A percentile compares a stretch with the other conserved stretches of the same genome.
These are phyloP conservation scores for Reticulitermes lucifugus DNA, from an alignment of 2,888 invertebrate genomes.

Conservation along the genomic window DNA sequence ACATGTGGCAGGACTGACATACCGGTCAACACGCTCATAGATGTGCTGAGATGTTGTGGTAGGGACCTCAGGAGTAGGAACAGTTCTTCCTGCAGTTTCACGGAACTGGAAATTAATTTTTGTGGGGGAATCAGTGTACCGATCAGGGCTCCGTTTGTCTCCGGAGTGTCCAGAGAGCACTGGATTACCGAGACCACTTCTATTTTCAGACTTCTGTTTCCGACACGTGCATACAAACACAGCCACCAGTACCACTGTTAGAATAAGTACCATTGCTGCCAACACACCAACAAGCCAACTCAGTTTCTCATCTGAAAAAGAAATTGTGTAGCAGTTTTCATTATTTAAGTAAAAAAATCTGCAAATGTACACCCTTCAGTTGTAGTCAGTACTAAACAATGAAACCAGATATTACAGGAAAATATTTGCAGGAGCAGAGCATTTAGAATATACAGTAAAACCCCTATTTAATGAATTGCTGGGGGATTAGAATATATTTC, in stretches of 20 bases:
- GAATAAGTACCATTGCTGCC: constrained; percentile 59
- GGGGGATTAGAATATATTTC: too few relatives aligned
- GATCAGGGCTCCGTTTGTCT: constrained; percentile 41
- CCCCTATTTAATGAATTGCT: too few relatives aligned
- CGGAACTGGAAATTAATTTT: constrained; percentile 56
- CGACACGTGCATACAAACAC: constrained; percentile 60
- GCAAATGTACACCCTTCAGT: too few relatives aligned
- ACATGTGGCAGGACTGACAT: constrained; percentile 43
- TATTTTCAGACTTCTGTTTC: constrained; percentile 46
- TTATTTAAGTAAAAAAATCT: too few relatives aligned
- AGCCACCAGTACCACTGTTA: constrained; percentile 60
- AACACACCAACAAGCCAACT: constrained; percentile 62
- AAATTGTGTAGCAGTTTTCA: not conserved
- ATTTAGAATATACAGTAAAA: too few relatives aligned
- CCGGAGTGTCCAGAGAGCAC: not conserved
- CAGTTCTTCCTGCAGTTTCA: constrained; percentile 24
- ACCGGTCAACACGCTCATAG: constrained; percentile 50
- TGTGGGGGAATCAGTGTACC: constrained; percentile 55
- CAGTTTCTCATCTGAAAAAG: constrained; percentile 58
- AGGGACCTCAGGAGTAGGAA: not conserved
- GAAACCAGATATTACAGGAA: too few relatives aligned
- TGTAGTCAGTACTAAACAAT: too few relatives aligned
- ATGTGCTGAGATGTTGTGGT: constrained; percentile 43
- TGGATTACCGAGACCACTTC: constrained; percentile 28
- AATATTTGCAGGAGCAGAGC: too few relatives aligned